Conservation (phyloP, 2,888 invertebrate species). For the Macropis europaea region DNA sequence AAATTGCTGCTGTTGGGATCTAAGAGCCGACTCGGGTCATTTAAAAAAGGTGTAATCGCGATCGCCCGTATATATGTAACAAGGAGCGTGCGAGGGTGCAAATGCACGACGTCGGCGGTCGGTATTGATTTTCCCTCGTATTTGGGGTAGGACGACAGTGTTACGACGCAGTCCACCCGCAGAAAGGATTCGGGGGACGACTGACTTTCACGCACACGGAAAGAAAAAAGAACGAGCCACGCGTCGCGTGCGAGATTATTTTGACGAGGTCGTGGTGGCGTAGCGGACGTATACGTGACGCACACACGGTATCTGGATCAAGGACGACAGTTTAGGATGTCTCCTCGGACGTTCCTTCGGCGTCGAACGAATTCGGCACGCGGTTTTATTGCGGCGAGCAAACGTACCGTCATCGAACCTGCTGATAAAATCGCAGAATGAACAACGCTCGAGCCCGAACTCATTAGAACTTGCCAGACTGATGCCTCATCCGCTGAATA, state of each 20-base stretch:
- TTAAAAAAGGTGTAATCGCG: not conserved
- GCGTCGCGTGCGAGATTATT: slow-evolving; percentile 27
- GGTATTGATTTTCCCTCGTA: slow-evolving; percentile 68
- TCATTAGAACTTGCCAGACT: too few species aligned
- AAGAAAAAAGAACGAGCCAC: not conserved
- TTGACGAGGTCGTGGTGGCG: slow-evolving; percentile 1
- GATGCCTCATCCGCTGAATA: too few species aligned
- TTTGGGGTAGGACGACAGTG: slow-evolving; percentile 72
- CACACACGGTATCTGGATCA: slow-evolving; percentile 18
- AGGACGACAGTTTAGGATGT: slow-evolving; percentile 5
- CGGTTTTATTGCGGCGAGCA: too few species aligned
- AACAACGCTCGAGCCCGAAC: too few species aligned
- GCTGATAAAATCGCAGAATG: too few species aligned
- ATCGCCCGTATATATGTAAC: too few species aligned
- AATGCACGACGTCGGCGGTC: slow-evolving; percentile 28
- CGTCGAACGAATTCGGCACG: not conserved
- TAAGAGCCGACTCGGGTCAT: too few species aligned
- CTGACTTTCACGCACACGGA: slow-evolving; percentile 15
- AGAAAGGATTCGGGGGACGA: slow-evolving; percentile 49
- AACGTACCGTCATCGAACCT: too few species aligned
- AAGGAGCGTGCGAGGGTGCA: slow-evolving; percentile 19
- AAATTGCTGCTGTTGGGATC: too few species aligned
- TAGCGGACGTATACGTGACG: slow-evolving; percentile 6
- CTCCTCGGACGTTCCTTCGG: not conserved
- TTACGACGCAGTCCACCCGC: slow-evolving; percentile 46